Evolutionary conservation across 2,888 invertebrate genomes (phyloP).

Genomic region (Strigamia transsilvanica): DNA sequence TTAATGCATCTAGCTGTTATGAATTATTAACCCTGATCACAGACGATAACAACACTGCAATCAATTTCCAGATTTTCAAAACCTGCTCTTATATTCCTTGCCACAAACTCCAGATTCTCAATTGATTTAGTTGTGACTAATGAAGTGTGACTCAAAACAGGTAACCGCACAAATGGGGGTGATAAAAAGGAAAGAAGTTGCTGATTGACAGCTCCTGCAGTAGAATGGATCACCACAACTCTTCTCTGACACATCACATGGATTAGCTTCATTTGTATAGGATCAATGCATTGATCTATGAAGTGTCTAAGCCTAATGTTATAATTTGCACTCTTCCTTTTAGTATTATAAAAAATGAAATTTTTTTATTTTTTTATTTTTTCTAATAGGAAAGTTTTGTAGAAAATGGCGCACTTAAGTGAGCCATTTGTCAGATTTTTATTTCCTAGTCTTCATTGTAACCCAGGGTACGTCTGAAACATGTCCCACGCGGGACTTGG

Average conservation of each 20-base stretch:
- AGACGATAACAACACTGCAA: no score
- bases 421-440: conserved; percentile 21
- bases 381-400: neutral
- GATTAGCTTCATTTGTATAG: neutral
- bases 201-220: neutral
- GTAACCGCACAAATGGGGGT: neutral
- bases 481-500: neutral
- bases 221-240: neutral
- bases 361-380: neutral
- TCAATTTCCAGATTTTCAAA: no score
- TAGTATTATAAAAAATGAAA: neutral
- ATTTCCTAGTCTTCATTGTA: conserved; percentile 20
- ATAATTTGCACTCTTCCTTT: neutral
- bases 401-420: neutral
- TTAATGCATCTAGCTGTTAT: neutral
- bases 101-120: neutral
- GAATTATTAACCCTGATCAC: neutral
- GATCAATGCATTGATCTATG: no score
- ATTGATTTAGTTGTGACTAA: neutral
- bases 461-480: neutral
- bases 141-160: neutral
- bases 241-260: neutral
- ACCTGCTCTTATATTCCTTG: neutral
- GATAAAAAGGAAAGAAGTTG: neutral
- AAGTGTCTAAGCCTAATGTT: no score